Evolutionary conservation across 2,113 vertebrate species (phyloP).

Genomic region (Hemicordylus capensis): DNA sequence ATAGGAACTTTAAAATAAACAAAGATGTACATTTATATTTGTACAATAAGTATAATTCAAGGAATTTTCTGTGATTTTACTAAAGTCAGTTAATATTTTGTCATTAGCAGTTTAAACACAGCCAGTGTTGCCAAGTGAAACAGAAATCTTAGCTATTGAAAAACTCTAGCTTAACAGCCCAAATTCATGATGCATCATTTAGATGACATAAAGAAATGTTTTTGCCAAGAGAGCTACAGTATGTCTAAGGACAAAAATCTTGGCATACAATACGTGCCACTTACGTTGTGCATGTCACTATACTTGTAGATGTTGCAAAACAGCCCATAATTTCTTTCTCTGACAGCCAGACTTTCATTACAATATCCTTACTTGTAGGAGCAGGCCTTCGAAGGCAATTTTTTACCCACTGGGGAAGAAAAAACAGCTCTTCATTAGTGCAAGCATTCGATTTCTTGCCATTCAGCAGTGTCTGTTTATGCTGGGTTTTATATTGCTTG

Average conservation of each 20-base stretch:
- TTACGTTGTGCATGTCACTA: neutral
- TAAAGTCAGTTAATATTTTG: constrained; percentile 24
- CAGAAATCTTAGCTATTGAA: constrained; percentile 22
- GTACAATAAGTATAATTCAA: constrained; percentile 11
- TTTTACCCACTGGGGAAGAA: neutral
- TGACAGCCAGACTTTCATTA: neutral
- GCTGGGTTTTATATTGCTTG: neutral
- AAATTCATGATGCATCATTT: constrained; percentile 14
- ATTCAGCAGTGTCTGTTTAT: neutral
- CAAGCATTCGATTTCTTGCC: neutral
- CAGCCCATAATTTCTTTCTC: neutral
- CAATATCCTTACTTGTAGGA: neutral
- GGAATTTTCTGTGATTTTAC: constrained; percentile 10
- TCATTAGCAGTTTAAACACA: constrained; percentile 29
- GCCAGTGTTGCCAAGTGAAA: constrained; percentile 28
- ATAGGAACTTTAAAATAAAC: neutral
- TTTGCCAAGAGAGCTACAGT: neutral
- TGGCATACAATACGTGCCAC: neutral
- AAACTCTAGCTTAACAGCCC: constrained; percentile 12
- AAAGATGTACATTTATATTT: neutral
- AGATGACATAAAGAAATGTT: constrained; percentile 5
- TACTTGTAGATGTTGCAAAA: neutral
- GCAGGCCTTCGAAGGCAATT: neutral
- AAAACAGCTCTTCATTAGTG: neutral
- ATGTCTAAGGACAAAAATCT: constrained; percentile 26